Evolutionary conservation across 2,888 invertebrate species (phyloP), one percentile per base, ranked within the genome.

Genomic region (Orthosia gracilis): DNA sequence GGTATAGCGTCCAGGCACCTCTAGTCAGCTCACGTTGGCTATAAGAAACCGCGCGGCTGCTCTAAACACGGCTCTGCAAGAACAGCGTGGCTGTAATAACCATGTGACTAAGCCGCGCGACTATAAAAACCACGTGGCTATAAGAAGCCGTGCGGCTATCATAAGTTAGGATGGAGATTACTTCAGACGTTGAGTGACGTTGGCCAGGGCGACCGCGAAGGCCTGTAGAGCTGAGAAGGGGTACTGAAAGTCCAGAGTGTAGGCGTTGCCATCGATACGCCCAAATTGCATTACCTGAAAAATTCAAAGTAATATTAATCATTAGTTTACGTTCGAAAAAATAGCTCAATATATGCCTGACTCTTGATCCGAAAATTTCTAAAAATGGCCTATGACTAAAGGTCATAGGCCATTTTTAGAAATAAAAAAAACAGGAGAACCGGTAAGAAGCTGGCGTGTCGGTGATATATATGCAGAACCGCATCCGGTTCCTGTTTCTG

Each of bases 211-310:
- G 77, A 99, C 99, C 71, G 99, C 99, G 96, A 99, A 99, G 75
- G 99, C 99, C 96, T 99, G 99, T 80, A 99, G 97, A 85, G 99
- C 99, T 75, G 99, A 99, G 97, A 99, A 99, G 49, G 99, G 99
- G 95, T 99, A 99, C 94, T 99, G 99, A 96, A 99, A 99, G 97
- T 99, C 99, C 91, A 99, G 96, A 0, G 99, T 99, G 96, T 99
- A 99, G 61, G 99, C 99, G 94, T 99, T 99, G 88, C 99, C 99
- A 96, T 99, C 99, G 89, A 99, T 99, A 78, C 99, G 97, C 17
- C 99, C 99, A 95, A 99, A 99, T 96, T 99, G 99, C 99, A 99
- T 99, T 78, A 99, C 99, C 99, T 99, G 94, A 40, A n/a, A 5
- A 93, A 92, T 63, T 40, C 57, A 50, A 55, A 54, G 49, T 47